Conservation (phyloP, 2,797 vertebrate species). For the Neosilurus mollespiculum region DNA sequence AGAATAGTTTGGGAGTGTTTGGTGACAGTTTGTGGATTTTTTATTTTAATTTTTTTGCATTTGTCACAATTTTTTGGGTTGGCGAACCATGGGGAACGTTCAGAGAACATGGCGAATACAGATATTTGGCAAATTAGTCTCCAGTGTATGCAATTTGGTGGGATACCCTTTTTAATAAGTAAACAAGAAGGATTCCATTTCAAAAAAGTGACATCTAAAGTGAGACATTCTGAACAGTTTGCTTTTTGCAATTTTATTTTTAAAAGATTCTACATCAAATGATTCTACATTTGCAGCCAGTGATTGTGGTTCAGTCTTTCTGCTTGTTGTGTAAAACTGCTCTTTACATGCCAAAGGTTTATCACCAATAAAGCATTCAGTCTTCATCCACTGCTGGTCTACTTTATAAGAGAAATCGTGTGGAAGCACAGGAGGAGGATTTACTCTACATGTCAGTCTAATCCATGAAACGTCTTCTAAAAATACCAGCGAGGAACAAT, state of each 20-base stretch:
- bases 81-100: too few species aligned
- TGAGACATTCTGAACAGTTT: neutral
- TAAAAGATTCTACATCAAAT: neutral
- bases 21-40: too few species aligned
- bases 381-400: conserved; percentile 2
- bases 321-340: conserved; percentile 2
- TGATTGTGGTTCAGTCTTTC: neutral
- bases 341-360: conserved; percentile 18
- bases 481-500: conserved; percentile 40
- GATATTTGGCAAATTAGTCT: too few species aligned
- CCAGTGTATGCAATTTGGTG: too few species aligned
- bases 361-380: conserved; percentile 22
- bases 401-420: neutral
- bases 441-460: neutral
- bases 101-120: too few species aligned
- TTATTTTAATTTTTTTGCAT: too few species aligned
- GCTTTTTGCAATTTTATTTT: neutral
- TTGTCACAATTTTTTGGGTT: too few species aligned
- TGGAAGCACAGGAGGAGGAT: neutral
- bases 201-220: conserved; percentile 12
- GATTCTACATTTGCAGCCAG: conserved; percentile 4
- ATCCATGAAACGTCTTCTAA: conserved; percentile 10
- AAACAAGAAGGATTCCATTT: conserved; percentile 59
- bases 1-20: too few species aligned
- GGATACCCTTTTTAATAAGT: conserved; percentile 27